Conservation (phyloP, 2,797 vertebrate species). For the Spinibarbus caldwelli region DNA sequence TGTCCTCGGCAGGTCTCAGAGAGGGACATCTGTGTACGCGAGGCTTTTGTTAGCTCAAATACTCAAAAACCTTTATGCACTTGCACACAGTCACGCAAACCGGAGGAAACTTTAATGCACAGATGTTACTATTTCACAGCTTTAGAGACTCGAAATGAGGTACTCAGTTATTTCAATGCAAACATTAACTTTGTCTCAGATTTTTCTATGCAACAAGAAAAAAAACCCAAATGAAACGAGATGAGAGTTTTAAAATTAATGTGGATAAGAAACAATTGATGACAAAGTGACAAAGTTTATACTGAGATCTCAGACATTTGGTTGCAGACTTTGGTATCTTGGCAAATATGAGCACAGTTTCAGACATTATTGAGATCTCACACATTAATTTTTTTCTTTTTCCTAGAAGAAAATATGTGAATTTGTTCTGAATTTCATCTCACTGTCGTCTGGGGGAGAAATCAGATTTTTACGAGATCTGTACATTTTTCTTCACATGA, state of each 20-base stretch:
- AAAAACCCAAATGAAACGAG: neutral
- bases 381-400: too few relatives aligned
- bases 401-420: neutral
- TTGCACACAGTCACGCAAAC: neutral
- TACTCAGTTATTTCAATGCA: neutral
- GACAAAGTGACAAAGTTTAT: neutral
- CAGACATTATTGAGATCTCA: neutral
- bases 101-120: neutral
- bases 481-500: neutral
- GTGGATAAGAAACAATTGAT: neutral
- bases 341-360: too few relatives aligned
- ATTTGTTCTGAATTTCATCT: too few relatives aligned
- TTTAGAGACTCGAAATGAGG: neutral
- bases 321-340: too few relatives aligned
- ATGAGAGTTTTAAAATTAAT: too few relatives aligned
- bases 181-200: neutral
- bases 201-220: neutral
- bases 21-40: slow-evolving; percentile 8
- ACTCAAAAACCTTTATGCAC: neutral
- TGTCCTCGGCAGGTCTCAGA: slow-evolving; percentile 3
- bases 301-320: too few relatives aligned
- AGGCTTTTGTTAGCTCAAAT: slow-evolving; percentile 27
- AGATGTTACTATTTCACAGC: neutral
- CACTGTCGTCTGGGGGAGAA: too few relatives aligned
- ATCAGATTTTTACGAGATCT: neutral